phyloP scores from a whole-genome alignment of 2,888 invertebrate species.

The Plagodis dolabraria region DNA sequence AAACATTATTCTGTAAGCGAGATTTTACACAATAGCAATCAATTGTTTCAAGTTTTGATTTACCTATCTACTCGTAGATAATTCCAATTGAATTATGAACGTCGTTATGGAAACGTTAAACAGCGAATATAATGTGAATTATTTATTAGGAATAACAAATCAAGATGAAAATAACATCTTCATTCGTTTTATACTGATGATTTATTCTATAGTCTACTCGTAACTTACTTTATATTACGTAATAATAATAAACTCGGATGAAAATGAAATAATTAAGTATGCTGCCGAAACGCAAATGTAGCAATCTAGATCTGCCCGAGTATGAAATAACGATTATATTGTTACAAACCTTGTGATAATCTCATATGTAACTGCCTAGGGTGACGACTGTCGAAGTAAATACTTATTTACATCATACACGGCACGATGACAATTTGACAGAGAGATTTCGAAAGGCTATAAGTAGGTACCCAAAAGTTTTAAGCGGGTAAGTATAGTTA shows the following conservation, averaged over 20 bases:
- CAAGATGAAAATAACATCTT: conserved; percentile 12
- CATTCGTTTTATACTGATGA: background rate
- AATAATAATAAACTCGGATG: background rate
- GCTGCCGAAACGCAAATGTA: background rate
- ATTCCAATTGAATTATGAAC: conserved; percentile 10
- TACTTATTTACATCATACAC: conserved; percentile 42
- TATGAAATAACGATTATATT: conserved; percentile 14
- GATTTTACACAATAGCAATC: conserved; percentile 3
- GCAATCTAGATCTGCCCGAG: conserved; percentile 13
- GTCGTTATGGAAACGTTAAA: background rate
- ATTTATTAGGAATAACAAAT: conserved; percentile 6
- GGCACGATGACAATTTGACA: conserved; percentile 40
- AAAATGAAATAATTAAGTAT: background rate
- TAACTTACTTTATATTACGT: background rate
- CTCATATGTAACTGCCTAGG: conserved; percentile 8
- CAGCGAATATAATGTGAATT: conserved; percentile 5
- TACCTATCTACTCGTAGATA: background rate
- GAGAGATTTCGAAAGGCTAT: conserved; percentile 50
- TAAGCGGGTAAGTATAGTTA: background rate
- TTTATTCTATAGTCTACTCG: background rate
- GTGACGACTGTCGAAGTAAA: conserved; percentile 20
- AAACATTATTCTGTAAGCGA: background rate
- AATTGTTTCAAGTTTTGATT: conserved; percentile 10
- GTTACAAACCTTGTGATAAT: conserved; percentile 6
- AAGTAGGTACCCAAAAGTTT: background rate